These are phyloP conservation scores for Scaptomyza polygonia DNA, from an alignment of 2,888 invertebrate genomes.

Conservation along the genomic window DNA sequence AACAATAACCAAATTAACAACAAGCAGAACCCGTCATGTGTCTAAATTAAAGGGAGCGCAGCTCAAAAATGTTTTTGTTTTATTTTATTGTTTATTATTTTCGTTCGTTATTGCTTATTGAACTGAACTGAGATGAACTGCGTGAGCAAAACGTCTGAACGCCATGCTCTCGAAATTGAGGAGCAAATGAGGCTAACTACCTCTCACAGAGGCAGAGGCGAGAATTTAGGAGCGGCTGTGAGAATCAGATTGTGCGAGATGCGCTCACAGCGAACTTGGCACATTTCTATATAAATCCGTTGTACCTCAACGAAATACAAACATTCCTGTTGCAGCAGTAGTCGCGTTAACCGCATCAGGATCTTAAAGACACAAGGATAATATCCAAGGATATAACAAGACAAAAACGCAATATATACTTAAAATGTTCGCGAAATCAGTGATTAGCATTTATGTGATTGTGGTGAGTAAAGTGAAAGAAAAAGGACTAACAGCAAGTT, in stretches of 20 bases:
- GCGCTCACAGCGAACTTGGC: slow-evolving; percentile 58
- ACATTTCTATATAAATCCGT: slow-evolving; percentile 78
- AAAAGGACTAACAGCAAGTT: slow-evolving; percentile 19
- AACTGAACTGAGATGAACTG: slow-evolving; percentile 60
- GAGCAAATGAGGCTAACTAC: slow-evolving; percentile 60
- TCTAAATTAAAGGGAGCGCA: slow-evolving; percentile 65
- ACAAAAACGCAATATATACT: background rate
- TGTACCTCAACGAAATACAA: slow-evolving; percentile 70
- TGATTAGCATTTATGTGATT: slow-evolving; percentile 66
- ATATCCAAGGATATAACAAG: slow-evolving; percentile 19
- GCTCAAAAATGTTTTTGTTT: slow-evolving; percentile 32
- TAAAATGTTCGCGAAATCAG: slow-evolving; percentile 75
- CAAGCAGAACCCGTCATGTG: slow-evolving; percentile 55
- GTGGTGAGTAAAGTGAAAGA: slow-evolving; percentile 75
- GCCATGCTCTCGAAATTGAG: slow-evolving; percentile 45
- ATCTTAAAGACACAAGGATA: slow-evolving; percentile 45
- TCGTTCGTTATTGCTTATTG: slow-evolving; percentile 27
- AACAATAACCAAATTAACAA: slow-evolving; percentile 54
- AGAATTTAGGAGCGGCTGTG: slow-evolving; percentile 59
- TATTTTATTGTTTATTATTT: background rate
- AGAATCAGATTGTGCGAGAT: slow-evolving; percentile 46
- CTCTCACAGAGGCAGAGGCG: slow-evolving; percentile 48
- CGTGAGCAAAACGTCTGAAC: slow-evolving; percentile 1
- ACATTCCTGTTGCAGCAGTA: slow-evolving; percentile 82
- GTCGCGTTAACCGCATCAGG: slow-evolving; percentile 81